Evolutionary conservation across 2,797 vertebrate species (phyloP), one percentile per base, ranked within the genome.

Genomic region (Margarornis squamiger): DNA sequence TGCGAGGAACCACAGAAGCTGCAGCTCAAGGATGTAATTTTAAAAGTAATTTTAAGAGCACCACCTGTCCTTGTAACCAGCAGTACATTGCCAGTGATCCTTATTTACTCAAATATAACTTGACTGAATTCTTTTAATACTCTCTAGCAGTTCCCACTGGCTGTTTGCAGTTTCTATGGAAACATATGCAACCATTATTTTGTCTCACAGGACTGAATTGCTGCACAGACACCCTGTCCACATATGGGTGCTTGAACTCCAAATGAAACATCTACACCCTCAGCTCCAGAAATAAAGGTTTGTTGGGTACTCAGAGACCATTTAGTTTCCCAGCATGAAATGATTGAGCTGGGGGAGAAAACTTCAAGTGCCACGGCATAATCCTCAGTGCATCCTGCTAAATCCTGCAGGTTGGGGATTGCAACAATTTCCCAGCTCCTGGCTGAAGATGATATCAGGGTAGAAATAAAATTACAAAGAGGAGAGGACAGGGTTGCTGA

Each of bases 141-240:
- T 66, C 45, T 43, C 15, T 43, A 80, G 70, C 26, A 77, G 41
- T 41, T 92, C 81, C 62, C 70, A 86, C 36, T 34, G 66, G 11
- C 30, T 65, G 39, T 9, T 85, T 87, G 78, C 46, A 58, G 74
- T 95, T 94, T 88, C 93, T 68, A 61, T 84, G 80, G 83, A 88
- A 92, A 90, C 46, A 21, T 17, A 49, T 80, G 43, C 59, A 76
- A 9, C 57, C 74, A 45, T 45, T 88, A 41, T 78, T 92, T 95
- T 84, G 72, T 92, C 38, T 68, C n/a, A 65, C 43, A 59, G 46
- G 26, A 49, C 51, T 76, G 71, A 81, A 73, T 11, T 76, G 63
- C 59, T 84, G 38, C 48, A 63, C 12, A 70, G 77, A 43, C 34
- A 73, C 34, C n/a, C 15, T 4, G 4, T 57, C 67, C 41, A 87